Evolutionary conservation across 1,140 invertebrate genomes (phyloP).

Genomic region (Bemisia tabaci): DNA sequence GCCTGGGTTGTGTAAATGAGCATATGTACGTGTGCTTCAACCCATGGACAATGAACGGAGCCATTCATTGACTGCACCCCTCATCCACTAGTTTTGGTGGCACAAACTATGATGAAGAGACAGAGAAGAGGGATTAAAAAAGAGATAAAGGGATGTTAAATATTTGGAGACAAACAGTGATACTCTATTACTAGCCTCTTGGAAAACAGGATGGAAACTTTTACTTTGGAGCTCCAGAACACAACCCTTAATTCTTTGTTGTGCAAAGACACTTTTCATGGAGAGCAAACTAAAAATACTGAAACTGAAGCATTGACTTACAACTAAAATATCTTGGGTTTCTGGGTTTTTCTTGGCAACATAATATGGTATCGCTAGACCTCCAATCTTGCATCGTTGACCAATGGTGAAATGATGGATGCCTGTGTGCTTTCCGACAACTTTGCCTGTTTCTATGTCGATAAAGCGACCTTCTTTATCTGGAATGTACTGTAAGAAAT

Average conservation of each 20-base stretch:
- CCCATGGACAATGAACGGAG: too few relatives aligned
- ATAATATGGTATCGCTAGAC: conserved; percentile 46
- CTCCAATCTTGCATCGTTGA: conserved; percentile 54
- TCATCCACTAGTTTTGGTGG: too few relatives aligned
- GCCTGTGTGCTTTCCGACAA: conserved; percentile 71
- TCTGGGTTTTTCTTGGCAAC: conserved; percentile 51
- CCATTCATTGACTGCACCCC: too few relatives aligned
- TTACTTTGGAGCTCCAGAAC: too few relatives aligned
- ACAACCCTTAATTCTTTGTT: too few relatives aligned
- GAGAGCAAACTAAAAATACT: neutral
- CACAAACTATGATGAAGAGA: too few relatives aligned
- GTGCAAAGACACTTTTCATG: neutral
- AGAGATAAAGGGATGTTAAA: neutral
- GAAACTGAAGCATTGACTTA: conserved; percentile 37
- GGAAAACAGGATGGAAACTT: neutral
- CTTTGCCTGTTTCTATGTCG: conserved; percentile 59
- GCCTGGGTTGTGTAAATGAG: neutral
- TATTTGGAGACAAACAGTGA: neutral
- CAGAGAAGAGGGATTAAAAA: too few relatives aligned
- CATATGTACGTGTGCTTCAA: too few relatives aligned
- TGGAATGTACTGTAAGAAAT: conserved; percentile 57
- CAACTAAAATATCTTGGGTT: conserved; percentile 61
- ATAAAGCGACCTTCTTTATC: conserved; percentile 65
- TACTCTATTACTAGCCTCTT: neutral
- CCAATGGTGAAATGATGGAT: conserved; percentile 85